Base-by-base conservation (phyloP, 2,797 vertebrate species). In the Delichon dasypus region DNA sequence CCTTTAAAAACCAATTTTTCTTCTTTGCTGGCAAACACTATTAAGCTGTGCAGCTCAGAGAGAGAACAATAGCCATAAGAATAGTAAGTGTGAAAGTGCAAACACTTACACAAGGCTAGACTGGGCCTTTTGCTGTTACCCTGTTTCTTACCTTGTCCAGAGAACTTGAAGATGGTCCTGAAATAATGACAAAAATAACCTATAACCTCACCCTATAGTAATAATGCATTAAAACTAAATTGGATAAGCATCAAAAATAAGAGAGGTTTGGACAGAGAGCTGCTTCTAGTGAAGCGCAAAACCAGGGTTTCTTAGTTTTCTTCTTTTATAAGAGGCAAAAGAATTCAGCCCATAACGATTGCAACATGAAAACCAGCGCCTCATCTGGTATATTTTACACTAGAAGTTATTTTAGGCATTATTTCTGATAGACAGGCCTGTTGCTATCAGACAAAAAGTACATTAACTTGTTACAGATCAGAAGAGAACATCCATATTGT, bases 21-120 rank as follows among this genome's bases (percentile, higher is more conserved):
- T 32, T 30, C 85, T 86, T 67, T 45, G 30, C 68, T 93, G 80
- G 82, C 77, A 92, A 93, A 76, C 42, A 73, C 34, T 82, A 93
- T 79, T 88, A 91, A 88, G 61, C 23, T 61, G 45, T 53, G 34
- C 57, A 61, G 74, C 67, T 73, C 72, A 36, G 71, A 54, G 55
- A 73, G 8, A 72, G 48, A 92, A 71, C 0, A 17, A 40, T 12
- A 76, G 53, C 66, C 53, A 48, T 42, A 64, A 68, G 29, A 82
- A 87, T 1, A 85, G 34, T 17, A 65, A 73, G 10, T 42, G 22
- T 50, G 34, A 70, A 76, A 67, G 51, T 51, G 27, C 6, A 81
- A 78, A 72, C n/a, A 76, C 27, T 79, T 58, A 65, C 45, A 73
- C 36, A 48, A 29, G 44, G 23, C 53, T 61, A 38, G 34, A 57